Base-by-base conservation (phyloP, 2,888 invertebrate genomes). In the Lacanobia oleracea region DNA sequence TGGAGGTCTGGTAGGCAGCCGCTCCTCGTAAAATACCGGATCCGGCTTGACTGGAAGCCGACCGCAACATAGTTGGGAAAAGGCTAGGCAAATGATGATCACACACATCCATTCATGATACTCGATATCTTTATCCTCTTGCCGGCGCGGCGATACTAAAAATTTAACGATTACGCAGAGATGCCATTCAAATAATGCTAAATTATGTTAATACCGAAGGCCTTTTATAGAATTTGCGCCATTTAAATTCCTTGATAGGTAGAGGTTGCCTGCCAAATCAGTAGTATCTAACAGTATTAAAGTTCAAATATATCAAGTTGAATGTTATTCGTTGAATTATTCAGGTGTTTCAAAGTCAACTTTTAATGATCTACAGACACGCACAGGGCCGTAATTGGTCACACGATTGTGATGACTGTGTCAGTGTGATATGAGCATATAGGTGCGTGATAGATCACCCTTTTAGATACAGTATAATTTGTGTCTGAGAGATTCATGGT, bases 341-440 rank as follows among this genome's bases (percentile, higher is more conserved):
- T 60, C 77, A 60, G 23, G 60, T 61, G 37, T 71, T 67, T 72
- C 72, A 82, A 77, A 77, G 82, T 67, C 64, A 79, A 53, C 12
- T 67, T 73, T 64, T 70, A 81, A 83, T 85, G 64, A 43, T 68
- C 27, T 10, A 9, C 14, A 64, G 63, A 64, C 83, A 84, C 83
- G 83, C 71, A 76, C 79, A 80, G 83, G 77, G 70, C 66, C 59
- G 69, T 72, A 80, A 75, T 83, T 85, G 72, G 75, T 57, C 33
- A 54, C 65, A 63, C 40, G 48, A 75, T 65, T 69, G 59, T 69
- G 67, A 83, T 69, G 61, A 71, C 67, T 69, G 18, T 62, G 67
- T 57, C 76, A 67, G 50, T 68, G 23, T 73, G n/a, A 43, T 64
- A 53, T 64, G 64, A 14, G 8, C 27, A 66, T 59, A 53, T 43